Conservation (phyloP, 2,888 invertebrate species). For the Metalampra italica region DNA sequence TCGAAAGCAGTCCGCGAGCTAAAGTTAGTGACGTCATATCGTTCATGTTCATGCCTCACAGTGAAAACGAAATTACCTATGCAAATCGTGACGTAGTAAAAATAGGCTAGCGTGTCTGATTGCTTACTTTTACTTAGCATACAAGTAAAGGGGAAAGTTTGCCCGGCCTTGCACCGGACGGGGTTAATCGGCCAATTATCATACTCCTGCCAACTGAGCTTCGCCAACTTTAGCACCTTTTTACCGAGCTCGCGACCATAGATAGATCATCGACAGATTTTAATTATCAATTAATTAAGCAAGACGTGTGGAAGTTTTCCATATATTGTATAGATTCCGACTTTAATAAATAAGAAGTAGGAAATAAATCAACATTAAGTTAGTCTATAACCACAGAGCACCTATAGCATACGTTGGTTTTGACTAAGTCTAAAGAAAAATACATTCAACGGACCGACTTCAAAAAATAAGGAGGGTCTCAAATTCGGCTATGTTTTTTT, state of each 20-base stretch:
- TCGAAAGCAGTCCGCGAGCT: no score
- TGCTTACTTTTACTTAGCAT: slow-evolving; percentile 12
- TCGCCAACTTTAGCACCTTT: slow-evolving; percentile 16
- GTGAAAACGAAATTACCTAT: slow-evolving; percentile 4
- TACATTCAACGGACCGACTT: no score
- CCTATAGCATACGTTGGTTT: no score
- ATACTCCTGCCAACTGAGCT: slow-evolving; percentile 16
- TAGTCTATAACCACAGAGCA: no score
- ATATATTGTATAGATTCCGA: neutral
- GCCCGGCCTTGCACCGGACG: slow-evolving; percentile 37
- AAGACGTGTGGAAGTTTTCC: no score
- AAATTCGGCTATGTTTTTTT: no score
- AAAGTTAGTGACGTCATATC: neutral
- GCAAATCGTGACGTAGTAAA: slow-evolving; percentile 8
- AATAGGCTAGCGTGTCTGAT: slow-evolving; percentile 28
- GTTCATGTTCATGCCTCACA: neutral
- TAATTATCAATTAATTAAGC: neutral
- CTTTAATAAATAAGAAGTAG: no score
- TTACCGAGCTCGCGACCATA: slow-evolving; percentile 4
- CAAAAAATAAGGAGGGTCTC: no score
- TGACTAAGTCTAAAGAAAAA: no score
- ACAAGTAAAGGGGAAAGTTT: slow-evolving; percentile 41
- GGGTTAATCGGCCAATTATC: slow-evolving; percentile 7
- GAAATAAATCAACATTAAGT: no score
- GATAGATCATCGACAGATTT: neutral